Percentiles rank a stretch among this genome's conserved stretches.
phyloP scores from a whole-genome alignment of 1,140 invertebrate genomes.

The Magallana gigas region DNA sequence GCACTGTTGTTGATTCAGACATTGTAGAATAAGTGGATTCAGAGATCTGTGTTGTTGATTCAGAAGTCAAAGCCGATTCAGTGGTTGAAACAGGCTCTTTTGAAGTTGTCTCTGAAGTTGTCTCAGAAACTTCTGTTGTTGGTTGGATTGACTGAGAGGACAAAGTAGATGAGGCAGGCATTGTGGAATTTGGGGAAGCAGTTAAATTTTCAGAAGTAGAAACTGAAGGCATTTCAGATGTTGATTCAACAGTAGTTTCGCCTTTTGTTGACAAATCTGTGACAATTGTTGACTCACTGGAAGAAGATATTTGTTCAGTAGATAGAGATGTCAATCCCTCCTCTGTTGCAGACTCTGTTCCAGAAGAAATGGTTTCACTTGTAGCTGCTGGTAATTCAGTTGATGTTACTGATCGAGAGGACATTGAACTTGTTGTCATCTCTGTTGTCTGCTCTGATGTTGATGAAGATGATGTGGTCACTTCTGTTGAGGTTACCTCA shows the following conservation, averaged over 20 bases:
- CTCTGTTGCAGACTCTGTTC: not conserved
- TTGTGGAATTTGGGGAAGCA: not conserved
- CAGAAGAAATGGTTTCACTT: not conserved
- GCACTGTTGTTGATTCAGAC: not conserved
- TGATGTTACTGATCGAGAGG: not conserved
- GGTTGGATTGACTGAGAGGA: no score
- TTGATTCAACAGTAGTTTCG: not conserved
- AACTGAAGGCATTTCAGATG: not conserved
- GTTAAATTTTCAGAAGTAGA: not conserved
- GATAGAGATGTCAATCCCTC: not conserved
- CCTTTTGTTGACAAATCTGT: not conserved
- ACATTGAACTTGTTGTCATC: not conserved
- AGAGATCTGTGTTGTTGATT: slow-evolving; percentile 7
- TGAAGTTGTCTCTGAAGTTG: not conserved
- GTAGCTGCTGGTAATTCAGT: not conserved
- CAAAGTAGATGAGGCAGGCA: no score
- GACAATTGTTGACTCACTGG: not conserved
- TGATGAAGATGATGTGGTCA: not conserved
- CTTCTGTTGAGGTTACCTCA: not conserved
- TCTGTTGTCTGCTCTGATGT: not conserved
- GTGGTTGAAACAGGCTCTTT: not conserved
- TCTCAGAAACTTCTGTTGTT: not conserved
- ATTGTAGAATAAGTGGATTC: not conserved
- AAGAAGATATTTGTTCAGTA: not conserved
- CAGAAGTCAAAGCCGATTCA: not conserved